Conservation (phyloP, 2,888 invertebrate species). For the Scrobipalpa costella region DNA sequence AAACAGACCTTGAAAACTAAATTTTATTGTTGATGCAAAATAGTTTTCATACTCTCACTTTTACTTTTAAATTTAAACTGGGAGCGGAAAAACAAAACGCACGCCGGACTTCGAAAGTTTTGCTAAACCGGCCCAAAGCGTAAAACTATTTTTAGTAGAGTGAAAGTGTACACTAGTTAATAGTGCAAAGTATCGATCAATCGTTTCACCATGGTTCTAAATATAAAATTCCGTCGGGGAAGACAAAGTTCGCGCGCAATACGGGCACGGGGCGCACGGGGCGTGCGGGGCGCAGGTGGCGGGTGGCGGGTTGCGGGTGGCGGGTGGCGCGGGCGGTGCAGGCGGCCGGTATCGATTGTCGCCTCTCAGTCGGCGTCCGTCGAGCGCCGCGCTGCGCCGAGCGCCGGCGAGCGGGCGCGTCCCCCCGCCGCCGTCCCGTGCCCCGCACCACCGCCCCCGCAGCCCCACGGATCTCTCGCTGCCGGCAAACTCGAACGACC, state of each 20-base stretch:
- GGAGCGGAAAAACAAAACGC: background rate
- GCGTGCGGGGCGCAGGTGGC: constrained; percentile 51
- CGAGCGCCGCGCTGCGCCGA: constrained; percentile 79
- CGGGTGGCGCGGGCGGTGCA: constrained; percentile 60
- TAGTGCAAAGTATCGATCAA: constrained; percentile 80
- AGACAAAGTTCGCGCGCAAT: constrained; percentile 81
- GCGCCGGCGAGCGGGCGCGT: constrained; percentile 73
- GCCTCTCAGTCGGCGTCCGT: constrained; percentile 78
- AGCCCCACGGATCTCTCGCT: constrained; percentile 59
- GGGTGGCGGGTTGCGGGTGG: constrained; percentile 42
- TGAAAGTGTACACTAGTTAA: constrained; percentile 73
- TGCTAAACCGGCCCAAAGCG: background rate
- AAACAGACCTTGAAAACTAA: background rate
- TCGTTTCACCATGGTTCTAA: constrained; percentile 79
- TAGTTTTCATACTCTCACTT: constrained; percentile 7
- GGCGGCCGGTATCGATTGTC: constrained; percentile 70
- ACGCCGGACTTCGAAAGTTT: background rate
- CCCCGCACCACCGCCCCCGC: constrained; percentile 52
- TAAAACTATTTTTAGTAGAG: constrained; percentile 38
- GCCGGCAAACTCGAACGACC: constrained; percentile 80
- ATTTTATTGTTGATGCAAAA: constrained; percentile 1
- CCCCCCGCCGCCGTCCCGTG: constrained; percentile 56
- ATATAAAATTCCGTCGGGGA: constrained; percentile 79
- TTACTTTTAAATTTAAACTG: constrained; percentile 1
- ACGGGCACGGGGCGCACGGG: constrained; percentile 57